phyloP scores from a whole-genome alignment of 2,797 vertebrate species.

The Sebastes cheni region DNA sequence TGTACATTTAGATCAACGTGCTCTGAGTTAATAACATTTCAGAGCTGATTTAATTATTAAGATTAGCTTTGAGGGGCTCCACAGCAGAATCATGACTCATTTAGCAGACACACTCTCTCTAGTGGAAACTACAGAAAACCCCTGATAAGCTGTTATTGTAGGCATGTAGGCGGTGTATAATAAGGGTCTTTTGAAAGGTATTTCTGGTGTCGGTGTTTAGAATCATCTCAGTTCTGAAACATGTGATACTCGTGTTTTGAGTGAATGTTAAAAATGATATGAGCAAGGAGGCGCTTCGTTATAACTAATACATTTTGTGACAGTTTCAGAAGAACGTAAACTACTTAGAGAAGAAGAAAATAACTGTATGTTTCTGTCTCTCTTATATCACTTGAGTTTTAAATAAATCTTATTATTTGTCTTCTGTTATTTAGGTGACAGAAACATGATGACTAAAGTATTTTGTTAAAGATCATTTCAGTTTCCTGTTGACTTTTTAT shows the following conservation, averaged over 20 bases:
- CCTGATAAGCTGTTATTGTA: background rate
- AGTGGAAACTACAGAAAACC: constrained; percentile 24
- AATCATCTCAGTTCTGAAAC: constrained; percentile 20
- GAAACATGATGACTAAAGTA: background rate
- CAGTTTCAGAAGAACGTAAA: background rate
- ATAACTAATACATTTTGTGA: background rate
- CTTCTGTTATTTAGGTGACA: background rate
- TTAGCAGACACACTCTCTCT: background rate
- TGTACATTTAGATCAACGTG: background rate
- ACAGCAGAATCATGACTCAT: constrained; percentile 40
- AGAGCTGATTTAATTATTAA: background rate
- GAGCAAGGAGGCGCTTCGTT: background rate
- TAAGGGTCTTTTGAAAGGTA: constrained; percentile 38
- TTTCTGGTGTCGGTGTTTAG: background rate
- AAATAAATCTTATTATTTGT: background rate
- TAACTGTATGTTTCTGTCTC: background rate
- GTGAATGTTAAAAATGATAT: background rate
- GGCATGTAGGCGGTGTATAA: constrained; percentile 2
- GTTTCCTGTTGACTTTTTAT: constrained; percentile 53
- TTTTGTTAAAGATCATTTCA: background rate
- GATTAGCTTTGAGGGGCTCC: background rate
- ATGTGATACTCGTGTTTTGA: background rate
- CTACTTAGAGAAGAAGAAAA: too few species aligned
- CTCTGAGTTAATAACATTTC: background rate
- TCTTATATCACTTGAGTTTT: background rate